phyloP scores from a whole-genome alignment of 2,113 vertebrate genomes.

The Siphamia tubifer region DNA sequence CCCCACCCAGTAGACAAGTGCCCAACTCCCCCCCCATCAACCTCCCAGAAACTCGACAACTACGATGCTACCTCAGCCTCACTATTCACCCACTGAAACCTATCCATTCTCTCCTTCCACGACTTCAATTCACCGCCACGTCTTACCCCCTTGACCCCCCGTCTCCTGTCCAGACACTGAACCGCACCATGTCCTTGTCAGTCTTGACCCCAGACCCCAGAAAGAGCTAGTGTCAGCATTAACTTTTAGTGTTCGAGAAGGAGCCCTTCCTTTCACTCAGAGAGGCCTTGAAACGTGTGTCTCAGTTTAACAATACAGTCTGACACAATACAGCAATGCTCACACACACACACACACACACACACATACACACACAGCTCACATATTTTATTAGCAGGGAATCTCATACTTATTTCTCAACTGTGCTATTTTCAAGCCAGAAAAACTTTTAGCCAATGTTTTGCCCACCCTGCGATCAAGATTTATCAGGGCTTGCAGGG shows the following conservation, averaged over 20 bases:
- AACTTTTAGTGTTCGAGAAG: slow-evolving; percentile 10
- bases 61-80: slow-evolving; percentile 24
- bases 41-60: slow-evolving; percentile 9
- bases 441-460: slow-evolving; percentile 39
- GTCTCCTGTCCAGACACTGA: slow-evolving; percentile 70
- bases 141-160: slow-evolving; percentile 39
- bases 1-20: slow-evolving; percentile 51
- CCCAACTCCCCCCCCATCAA: slow-evolving; percentile 21
- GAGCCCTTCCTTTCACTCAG: slow-evolving; percentile 19
- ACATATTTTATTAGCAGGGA: slow-evolving; percentile 10
- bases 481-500: slow-evolving; percentile 37
- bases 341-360: too few species aligned
- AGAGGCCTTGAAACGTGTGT: slow-evolving; percentile 16
- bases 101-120: slow-evolving; percentile 30
- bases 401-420: slow-evolving; percentile 25
- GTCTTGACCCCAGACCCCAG: slow-evolving; percentile 35
- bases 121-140: slow-evolving; percentile 38
- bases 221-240: slow-evolving; percentile 21
- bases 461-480: slow-evolving; percentile 48
- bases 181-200: slow-evolving; percentile 47
- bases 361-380: too few species aligned
- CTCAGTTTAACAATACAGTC: slow-evolving; percentile 10
- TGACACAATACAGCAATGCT: background rate
- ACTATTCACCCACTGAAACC: background rate
- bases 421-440: slow-evolving; percentile 18